A percentile compares a stretch with the other conserved stretches of the same genome.
Evolutionary conservation across 2,113 vertebrate species (phyloP).

Genomic region (Ceyx cyanopectus): DNA sequence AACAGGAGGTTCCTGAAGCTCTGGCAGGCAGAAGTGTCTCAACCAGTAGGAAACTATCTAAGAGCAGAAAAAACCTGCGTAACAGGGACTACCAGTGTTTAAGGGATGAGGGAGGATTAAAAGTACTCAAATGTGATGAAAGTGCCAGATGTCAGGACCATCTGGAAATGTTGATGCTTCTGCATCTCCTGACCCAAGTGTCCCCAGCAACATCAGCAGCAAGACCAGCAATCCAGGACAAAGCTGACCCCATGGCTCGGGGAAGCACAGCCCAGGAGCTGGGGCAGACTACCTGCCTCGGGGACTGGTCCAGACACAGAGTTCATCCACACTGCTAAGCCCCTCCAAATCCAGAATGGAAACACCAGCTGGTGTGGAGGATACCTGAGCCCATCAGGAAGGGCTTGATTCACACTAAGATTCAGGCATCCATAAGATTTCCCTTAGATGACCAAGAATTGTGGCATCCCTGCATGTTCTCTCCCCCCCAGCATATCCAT

Average conservation of each 20-base stretch:
- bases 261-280: background rate
- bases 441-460: background rate
- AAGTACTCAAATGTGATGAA: background rate
- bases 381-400: background rate
- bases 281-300: background rate
- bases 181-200: background rate
- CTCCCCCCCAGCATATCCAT: background rate
- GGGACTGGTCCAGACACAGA: background rate
- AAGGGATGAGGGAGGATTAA: background rate
- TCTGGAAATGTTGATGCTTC: background rate
- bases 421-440: background rate
- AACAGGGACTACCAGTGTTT: background rate
- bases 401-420: background rate
- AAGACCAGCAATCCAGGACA: background rate
- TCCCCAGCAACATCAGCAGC: background rate
- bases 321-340: background rate
- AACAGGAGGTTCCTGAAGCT: conserved; percentile 15
- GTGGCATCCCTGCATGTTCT: background rate
- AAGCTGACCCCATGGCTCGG: background rate
- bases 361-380: background rate
- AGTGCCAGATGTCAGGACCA: background rate
- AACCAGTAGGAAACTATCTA: background rate
- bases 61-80: background rate
- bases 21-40: background rate
- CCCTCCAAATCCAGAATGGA: background rate